A percentile compares a stretch with the other conserved stretches of the same genome.
phyloP scores from a whole-genome alignment of 2,113 vertebrate genomes.

The Phyllopteryx taeniolatus region DNA sequence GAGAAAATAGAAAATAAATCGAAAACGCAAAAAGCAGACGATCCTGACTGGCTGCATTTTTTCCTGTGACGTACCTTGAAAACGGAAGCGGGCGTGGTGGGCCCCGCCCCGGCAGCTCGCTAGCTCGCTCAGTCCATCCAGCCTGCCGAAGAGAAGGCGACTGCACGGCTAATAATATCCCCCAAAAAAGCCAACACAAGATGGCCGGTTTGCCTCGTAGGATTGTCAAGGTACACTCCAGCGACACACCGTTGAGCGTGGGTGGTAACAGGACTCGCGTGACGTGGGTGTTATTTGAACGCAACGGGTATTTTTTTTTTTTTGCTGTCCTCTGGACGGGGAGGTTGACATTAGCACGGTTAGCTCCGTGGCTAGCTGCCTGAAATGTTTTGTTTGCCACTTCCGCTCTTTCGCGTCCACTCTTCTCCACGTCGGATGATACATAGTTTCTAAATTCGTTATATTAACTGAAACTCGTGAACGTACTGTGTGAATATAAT shows the following conservation, averaged over 20 bases:
- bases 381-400: conserved; percentile 53
- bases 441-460: too few relatives aligned
- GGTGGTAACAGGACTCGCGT: background rate
- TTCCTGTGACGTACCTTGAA: conserved; percentile 32
- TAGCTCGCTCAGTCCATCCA: conserved; percentile 42
- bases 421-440: background rate
- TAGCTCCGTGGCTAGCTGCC: conserved; percentile 46
- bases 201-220: conserved; percentile 94
- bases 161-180: conserved; percentile 73
- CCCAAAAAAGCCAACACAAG: conserved; percentile 77
- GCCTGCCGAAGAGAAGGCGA: conserved; percentile 75
- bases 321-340: conserved; percentile 8
- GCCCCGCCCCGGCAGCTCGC: conserved; percentile 52
- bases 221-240: conserved; percentile 86
- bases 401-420: conserved; percentile 37
- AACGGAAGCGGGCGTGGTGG: conserved; percentile 52
- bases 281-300: background rate
- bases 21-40: background rate
- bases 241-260: background rate
- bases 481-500: background rate
- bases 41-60: background rate
- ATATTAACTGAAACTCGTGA: background rate
- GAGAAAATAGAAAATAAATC: background rate
- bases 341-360: conserved; percentile 42
- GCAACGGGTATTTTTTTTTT: background rate